phyloP scores from a whole-genome alignment of 2,888 invertebrate genomes.

The Cyaniris semiargus region DNA sequence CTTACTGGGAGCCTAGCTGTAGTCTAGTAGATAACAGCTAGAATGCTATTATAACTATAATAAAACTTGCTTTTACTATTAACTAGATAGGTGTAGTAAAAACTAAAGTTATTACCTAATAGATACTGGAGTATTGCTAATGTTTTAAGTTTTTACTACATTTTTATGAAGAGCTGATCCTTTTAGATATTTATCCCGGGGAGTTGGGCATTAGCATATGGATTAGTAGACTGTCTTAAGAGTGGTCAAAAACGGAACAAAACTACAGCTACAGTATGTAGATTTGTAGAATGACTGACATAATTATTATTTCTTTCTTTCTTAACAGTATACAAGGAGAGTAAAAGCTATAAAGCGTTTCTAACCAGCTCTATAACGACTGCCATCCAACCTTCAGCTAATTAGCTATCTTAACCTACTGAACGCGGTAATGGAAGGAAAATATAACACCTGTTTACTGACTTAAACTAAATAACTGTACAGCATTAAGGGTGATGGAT shows the following conservation, averaged over 20 bases:
- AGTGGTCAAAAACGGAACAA: not conserved
- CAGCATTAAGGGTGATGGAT: not conserved
- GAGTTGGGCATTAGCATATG: not conserved
- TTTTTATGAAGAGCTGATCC: not conserved
- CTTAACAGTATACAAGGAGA: not conserved
- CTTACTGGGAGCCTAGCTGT: not conserved
- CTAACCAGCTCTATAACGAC: slow-evolving; percentile 1
- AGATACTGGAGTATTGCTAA: not conserved
- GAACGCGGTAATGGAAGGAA: not conserved
- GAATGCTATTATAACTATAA: not conserved
- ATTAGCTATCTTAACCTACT: not conserved
- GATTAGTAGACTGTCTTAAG: not conserved
- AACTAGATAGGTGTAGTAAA: not conserved
- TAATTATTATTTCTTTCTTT: not conserved
- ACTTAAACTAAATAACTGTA: not conserved
- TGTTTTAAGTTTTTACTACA: not conserved
- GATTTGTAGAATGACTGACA: too few relatives aligned
- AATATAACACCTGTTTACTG: not conserved
- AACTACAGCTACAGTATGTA: not conserved
- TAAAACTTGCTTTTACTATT: not conserved
- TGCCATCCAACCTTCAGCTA: not conserved
- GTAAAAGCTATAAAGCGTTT: not conserved
- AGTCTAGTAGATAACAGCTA: slow-evolving; percentile 8
- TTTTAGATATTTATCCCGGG: not conserved
- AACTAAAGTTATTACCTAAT: not conserved